Evolutionary conservation across 1,140 invertebrate species (phyloP).

Genomic region (Anastatus disparis): DNA sequence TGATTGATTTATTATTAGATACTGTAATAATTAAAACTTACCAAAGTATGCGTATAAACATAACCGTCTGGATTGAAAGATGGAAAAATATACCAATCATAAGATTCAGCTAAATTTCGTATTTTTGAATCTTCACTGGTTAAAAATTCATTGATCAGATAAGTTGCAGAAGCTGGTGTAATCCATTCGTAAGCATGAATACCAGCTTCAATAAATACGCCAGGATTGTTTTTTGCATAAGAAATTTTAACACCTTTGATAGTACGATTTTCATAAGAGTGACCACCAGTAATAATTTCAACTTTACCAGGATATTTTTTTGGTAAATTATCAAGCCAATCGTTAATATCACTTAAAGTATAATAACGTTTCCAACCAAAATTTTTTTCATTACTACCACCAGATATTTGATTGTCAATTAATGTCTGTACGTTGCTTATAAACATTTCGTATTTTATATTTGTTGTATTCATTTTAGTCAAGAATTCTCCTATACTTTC

Average conservation of each 20-base stretch:
- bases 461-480: constrained; percentile 34
- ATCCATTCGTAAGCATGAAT: constrained; percentile 85
- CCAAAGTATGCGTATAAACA: not conserved
- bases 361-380: constrained; percentile 65
- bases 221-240: constrained; percentile 58
- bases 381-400: not conserved
- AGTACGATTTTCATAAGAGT: constrained; percentile 68
- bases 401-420: constrained; percentile 42
- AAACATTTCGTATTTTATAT: constrained; percentile 32
- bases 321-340: constrained; percentile 62
- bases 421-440: constrained; percentile 48
- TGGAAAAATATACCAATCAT: constrained; percentile 79
- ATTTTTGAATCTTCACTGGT: constrained; percentile 63
- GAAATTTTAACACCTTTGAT: constrained; percentile 72
- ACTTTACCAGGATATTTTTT: constrained; percentile 65
- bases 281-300: constrained; percentile 67
- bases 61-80: constrained; percentile 83
- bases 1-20: too few relatives aligned
- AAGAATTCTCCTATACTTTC: constrained; percentile 39
- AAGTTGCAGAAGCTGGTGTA: constrained; percentile 75
- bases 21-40: too few relatives aligned
- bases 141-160: constrained; percentile 73
- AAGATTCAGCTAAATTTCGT: constrained; percentile 65
- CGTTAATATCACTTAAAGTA: constrained; percentile 64
- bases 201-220: constrained; percentile 70